Conservation (phyloP, 2,888 invertebrate species). For the Cephonodes hylas region DNA sequence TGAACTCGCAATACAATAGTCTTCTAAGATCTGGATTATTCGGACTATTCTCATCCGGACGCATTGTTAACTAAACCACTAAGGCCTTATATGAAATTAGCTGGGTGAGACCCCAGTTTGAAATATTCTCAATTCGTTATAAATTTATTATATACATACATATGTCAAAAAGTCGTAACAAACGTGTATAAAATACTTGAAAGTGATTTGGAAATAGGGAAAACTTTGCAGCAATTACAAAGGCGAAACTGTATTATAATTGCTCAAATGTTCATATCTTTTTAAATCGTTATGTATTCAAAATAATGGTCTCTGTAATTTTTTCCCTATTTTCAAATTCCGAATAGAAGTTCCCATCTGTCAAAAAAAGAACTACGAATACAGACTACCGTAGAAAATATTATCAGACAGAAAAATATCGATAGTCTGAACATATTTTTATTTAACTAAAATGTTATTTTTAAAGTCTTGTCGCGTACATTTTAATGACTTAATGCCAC, state of each 20-base stretch:
- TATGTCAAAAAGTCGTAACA: not conserved
- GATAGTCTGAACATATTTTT: not conserved
- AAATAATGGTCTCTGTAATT: not conserved
- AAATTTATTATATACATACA: not conserved
- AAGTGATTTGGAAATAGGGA: not conserved
- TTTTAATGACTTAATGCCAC: not conserved
- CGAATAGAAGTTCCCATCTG: not conserved
- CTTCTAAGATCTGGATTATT: too few relatives aligned
- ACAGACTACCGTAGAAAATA: not conserved
- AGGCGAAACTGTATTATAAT: not conserved
- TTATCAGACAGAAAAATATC: not conserved
- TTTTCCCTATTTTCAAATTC: not conserved
- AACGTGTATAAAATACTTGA: not conserved
- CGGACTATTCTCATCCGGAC: too few relatives aligned
- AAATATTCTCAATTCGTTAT: not conserved
- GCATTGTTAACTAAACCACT: too few relatives aligned
- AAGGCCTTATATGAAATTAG: too few relatives aligned
- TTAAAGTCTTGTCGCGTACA: not conserved
- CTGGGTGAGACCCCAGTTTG: not conserved
- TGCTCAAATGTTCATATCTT: conserved; percentile 5
- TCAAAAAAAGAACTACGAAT: not conserved
- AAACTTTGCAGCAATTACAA: not conserved
- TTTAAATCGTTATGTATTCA: not conserved
- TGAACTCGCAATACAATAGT: too few relatives aligned
- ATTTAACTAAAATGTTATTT: not conserved